Evolutionary conservation across 2,888 invertebrate species (phyloP).

Genomic region (Ennomos quercinarius): DNA sequence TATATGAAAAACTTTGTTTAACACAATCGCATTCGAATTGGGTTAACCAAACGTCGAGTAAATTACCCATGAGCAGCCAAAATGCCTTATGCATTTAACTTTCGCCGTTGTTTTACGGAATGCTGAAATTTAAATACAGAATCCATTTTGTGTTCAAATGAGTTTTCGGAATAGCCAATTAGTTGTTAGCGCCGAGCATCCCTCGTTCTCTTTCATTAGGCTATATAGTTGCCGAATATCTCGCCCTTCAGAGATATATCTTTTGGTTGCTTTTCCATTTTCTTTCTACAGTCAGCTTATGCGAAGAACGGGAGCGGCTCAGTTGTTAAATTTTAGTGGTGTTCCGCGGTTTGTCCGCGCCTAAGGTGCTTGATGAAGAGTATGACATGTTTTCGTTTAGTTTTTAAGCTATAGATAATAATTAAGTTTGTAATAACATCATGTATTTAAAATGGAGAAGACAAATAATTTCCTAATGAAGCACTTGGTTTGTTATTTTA

Average conservation of each 20-base stretch:
- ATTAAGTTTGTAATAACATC: too few relatives aligned
- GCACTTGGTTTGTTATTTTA: too few relatives aligned
- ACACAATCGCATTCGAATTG: slow-evolving; percentile 35
- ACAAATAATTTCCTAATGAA: too few relatives aligned
- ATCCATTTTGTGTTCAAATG: slow-evolving; percentile 86
- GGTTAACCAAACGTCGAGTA: slow-evolving; percentile 50
- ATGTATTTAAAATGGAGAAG: too few relatives aligned
- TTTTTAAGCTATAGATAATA: too few relatives aligned
- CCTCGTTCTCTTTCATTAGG: slow-evolving; percentile 85
- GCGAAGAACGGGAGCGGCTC: slow-evolving; percentile 64
- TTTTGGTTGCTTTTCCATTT: slow-evolving; percentile 77
- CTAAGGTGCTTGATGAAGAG: slow-evolving; percentile 20
- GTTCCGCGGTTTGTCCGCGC: slow-evolving; percentile 65
- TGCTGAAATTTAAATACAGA: slow-evolving; percentile 84
- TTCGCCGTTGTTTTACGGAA: slow-evolving; percentile 81
- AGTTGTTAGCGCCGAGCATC: slow-evolving; percentile 85
- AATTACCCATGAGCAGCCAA: slow-evolving; percentile 58
- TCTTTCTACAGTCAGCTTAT: slow-evolving; percentile 74
- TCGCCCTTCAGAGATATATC: slow-evolving; percentile 82
- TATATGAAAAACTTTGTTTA: slow-evolving; percentile 12
- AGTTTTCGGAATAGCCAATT: slow-evolving; percentile 85
- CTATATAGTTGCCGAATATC: slow-evolving; percentile 85
- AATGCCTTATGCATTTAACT: slow-evolving; percentile 78
- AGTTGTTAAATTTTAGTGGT: slow-evolving; percentile 76
- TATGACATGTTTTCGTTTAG: too few relatives aligned